Evolutionary conservation across 1,140 invertebrate genomes (phyloP).

Genomic region (Pollicipes pollicipes): DNA sequence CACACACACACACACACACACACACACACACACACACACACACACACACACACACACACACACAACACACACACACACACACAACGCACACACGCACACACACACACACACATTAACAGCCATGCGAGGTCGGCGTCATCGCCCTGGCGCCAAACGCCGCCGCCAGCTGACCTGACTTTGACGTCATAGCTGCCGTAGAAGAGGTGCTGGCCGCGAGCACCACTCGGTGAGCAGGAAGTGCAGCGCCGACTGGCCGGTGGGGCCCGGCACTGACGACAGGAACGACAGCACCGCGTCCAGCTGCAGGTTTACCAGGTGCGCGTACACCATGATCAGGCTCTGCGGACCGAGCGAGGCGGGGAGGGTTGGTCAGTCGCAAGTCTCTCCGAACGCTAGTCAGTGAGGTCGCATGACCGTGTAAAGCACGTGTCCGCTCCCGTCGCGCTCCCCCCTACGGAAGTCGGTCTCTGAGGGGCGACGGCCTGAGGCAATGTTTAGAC

Average conservation of each 20-base stretch:
- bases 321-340: slow-evolving; percentile 58
- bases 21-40: too few relatives aligned
- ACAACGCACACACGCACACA: too few relatives aligned
- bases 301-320: slow-evolving; percentile 51
- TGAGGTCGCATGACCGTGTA: neutral
- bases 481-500: too few relatives aligned
- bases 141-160: too few relatives aligned
- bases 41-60: too few relatives aligned
- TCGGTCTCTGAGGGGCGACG: too few relatives aligned
- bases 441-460: too few relatives aligned
- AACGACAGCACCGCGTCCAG: slow-evolving; percentile 56
- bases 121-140: too few relatives aligned
- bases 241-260: slow-evolving; percentile 43
- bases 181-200: slow-evolving; percentile 56
- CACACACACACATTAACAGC: too few relatives aligned
- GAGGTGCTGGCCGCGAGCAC: slow-evolving; percentile 47
- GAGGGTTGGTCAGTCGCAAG: slow-evolving; percentile 36
- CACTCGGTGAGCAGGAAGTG: slow-evolving; percentile 58
- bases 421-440: neutral
- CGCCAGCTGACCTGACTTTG: slow-evolving; percentile 38
- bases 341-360: too few relatives aligned
- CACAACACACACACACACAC: too few relatives aligned
- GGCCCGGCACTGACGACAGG: slow-evolving; percentile 52
- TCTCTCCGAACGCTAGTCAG: slow-evolving; percentile 10
- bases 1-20: too few relatives aligned